Conservation (phyloP, 2,797 vertebrate species). For the Sebastiscus albofasciatus region DNA sequence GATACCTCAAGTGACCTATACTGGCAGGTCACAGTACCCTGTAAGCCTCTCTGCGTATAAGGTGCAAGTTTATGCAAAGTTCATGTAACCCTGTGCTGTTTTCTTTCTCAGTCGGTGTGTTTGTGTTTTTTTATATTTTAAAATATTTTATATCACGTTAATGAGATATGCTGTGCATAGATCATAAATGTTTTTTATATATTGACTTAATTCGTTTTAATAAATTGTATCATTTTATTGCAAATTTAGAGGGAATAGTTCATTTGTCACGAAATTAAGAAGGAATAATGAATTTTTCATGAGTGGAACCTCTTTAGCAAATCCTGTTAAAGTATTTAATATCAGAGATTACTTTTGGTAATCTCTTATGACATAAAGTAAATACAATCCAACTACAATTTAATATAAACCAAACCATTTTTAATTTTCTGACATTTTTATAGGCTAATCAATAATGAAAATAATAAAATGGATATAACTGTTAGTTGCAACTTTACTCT, state of each 20-base stretch:
- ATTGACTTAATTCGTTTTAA: slow-evolving; percentile 44
- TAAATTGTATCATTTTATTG: slow-evolving; percentile 48
- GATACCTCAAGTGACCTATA: background rate
- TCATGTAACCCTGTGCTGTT: background rate
- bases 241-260: background rate
- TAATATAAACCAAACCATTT: background rate
- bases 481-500: background rate
- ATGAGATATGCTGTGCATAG: slow-evolving; percentile 57
- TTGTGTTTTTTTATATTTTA: slow-evolving; percentile 27
- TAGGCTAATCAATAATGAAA: background rate
- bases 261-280: background rate
- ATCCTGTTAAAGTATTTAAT: background rate
- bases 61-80: background rate
- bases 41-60: background rate
- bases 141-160: slow-evolving; percentile 34
- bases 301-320: background rate
- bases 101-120: background rate
- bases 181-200: slow-evolving; percentile 35
- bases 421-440: background rate
- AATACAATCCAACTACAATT: background rate
- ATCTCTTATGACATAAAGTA: background rate
- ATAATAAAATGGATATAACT: background rate
- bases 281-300: too few relatives aligned
- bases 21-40: background rate
- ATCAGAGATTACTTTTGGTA: background rate